phyloP scores from a whole-genome alignment of 2,888 invertebrate species.

The Sesia bembeciformis region DNA sequence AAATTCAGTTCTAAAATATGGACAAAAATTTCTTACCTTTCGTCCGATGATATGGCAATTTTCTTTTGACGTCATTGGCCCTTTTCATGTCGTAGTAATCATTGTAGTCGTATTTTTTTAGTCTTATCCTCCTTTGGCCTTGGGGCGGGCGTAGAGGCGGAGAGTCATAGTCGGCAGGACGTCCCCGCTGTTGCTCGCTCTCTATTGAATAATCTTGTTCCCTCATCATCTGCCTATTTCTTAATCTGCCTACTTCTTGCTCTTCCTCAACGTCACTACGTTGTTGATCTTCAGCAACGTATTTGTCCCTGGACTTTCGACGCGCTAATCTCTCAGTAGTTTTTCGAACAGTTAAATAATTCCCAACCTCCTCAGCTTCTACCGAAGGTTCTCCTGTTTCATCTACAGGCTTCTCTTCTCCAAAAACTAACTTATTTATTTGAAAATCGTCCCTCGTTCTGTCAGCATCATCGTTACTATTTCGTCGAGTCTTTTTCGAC shows the following conservation, averaged over 20 bases:
- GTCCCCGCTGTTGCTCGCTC: not conserved
- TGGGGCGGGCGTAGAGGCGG: not conserved
- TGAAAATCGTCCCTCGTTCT: conserved; percentile 3
- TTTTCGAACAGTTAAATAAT: conserved; percentile 13
- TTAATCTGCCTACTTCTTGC: conserved; percentile 7
- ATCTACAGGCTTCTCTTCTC: conserved; percentile 3
- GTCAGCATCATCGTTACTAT: conserved; percentile 14
- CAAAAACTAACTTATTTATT: not conserved
- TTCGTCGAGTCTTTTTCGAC: conserved; percentile 3
- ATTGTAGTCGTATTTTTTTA: conserved; percentile 23
- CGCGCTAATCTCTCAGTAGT: conserved; percentile 25
- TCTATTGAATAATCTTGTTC: not conserved
- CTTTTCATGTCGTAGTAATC: conserved; percentile 53
- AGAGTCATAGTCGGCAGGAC: not conserved
- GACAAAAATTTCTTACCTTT: conserved; percentile 27
- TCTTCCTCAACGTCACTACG: conserved; percentile 13
- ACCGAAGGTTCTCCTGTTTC: conserved; percentile 16
- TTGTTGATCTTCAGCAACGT: conserved; percentile 7
- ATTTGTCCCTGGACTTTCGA: conserved; percentile 37
- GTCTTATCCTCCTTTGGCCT: too few relatives aligned
- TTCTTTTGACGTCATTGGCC: conserved; percentile 36
- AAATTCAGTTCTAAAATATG: conserved; percentile 2
- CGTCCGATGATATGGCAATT: conserved; percentile 30
- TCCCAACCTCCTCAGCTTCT: conserved; percentile 19
- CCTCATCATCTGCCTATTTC: conserved; percentile 3